Conservation (phyloP, 2,888 invertebrate species). For the Thera obeliscata region DNA sequence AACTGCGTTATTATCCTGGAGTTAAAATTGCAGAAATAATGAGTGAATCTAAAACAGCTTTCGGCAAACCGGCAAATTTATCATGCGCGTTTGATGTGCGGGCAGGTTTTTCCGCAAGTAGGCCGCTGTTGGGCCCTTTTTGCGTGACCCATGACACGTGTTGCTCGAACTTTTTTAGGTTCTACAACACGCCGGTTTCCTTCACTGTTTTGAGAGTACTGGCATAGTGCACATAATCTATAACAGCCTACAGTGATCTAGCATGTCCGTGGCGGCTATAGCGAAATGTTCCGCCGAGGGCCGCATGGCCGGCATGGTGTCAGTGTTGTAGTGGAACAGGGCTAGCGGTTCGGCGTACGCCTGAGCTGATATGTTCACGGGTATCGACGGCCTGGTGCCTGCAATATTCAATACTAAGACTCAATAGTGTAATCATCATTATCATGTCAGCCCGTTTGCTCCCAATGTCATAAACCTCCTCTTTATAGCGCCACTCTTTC, state of each 20-base stretch:
- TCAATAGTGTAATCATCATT: not conserved
- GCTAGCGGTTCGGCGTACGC: conserved; percentile 87
- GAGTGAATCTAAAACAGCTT: no score
- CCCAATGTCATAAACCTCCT: no score
- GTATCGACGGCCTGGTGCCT: conserved; percentile 90
- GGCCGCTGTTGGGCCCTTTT: no score
- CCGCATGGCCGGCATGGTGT: conserved; percentile 81
- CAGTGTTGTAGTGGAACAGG: conserved; percentile 89
- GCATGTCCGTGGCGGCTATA: conserved; percentile 67
- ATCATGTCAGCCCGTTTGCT: not conserved
- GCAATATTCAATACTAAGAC: conserved; percentile 13
- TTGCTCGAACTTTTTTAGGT: no score
- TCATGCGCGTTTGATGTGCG: no score
- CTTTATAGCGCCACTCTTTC: no score
- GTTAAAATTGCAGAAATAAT: no score
- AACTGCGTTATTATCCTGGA: no score
- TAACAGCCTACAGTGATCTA: conserved; percentile 27
- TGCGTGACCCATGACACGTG: no score
- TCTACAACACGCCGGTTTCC: no score
- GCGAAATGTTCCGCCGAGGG: conserved; percentile 85
- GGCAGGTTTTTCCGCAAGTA: no score
- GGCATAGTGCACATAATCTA: not conserved
- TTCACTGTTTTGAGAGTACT: not conserved
- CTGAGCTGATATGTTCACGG: conserved; percentile 83
- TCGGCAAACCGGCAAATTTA: no score